A percentile compares a stretch with the other conserved stretches of the same genome.
Conservation (phyloP, 2,797 vertebrate species). For the Tragelaphus oryx region DNA sequence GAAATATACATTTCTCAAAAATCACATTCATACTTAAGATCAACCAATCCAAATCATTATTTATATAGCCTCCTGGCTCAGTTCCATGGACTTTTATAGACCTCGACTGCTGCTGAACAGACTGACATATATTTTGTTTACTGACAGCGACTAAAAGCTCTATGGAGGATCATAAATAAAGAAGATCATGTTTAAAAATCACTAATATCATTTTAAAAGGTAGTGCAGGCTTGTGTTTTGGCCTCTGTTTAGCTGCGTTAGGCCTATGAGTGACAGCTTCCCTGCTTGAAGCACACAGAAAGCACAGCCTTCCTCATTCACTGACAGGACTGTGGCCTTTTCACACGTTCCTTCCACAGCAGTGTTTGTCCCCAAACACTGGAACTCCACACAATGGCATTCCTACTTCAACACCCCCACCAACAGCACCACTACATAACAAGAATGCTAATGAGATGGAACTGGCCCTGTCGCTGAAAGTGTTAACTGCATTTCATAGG, state of each 20-base stretch:
- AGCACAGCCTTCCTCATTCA: slow-evolving; percentile 88
- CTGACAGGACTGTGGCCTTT: slow-evolving; percentile 84
- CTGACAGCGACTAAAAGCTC: slow-evolving; percentile 67
- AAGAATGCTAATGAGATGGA: slow-evolving; percentile 85
- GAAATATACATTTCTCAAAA: slow-evolving; percentile 11
- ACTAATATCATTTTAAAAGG: slow-evolving; percentile 86
- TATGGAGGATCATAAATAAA: slow-evolving; percentile 70
- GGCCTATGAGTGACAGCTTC: slow-evolving; percentile 87
- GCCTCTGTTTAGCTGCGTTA: slow-evolving; percentile 82
- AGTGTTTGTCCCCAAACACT: slow-evolving; percentile 93
- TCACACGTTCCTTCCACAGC: slow-evolving; percentile 88
- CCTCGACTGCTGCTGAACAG: slow-evolving; percentile 31
- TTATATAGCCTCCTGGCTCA: slow-evolving; percentile 27
- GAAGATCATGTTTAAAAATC: slow-evolving; percentile 79
- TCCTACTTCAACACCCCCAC: slow-evolving; percentile 85
- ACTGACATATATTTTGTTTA: slow-evolving; percentile 58
- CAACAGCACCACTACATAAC: slow-evolving; percentile 80
- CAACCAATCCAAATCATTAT: slow-evolving; percentile 41
- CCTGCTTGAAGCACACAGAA: slow-evolving; percentile 85
- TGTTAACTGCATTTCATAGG: slow-evolving; percentile 78
- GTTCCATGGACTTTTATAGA: slow-evolving; percentile 25
- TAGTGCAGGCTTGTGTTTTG: slow-evolving; percentile 83
- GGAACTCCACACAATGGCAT: slow-evolving; percentile 86
- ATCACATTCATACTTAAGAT: slow-evolving; percentile 1
- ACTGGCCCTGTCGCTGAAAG: slow-evolving; percentile 75